Conservation (phyloP, 2,113 vertebrate species). For the Pteropus alecto region DNA sequence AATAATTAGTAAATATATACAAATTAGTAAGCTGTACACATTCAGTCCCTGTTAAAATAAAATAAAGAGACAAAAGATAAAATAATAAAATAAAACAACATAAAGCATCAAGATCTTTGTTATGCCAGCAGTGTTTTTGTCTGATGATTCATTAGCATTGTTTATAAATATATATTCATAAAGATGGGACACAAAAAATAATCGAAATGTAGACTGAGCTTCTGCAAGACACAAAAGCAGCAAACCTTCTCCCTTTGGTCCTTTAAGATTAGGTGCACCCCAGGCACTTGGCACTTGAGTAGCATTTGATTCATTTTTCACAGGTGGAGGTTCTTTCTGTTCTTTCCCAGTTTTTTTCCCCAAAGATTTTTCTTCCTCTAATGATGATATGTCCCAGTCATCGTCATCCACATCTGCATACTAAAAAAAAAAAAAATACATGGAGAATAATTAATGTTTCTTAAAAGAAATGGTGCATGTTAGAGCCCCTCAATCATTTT, state of each 20-base stretch:
- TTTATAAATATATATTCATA: background rate
- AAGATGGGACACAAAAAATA: background rate
- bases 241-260: constrained; percentile 86
- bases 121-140: background rate
- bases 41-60: background rate
- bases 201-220: background rate
- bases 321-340: constrained; percentile 59
- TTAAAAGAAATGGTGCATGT: background rate
- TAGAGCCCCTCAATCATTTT: background rate
- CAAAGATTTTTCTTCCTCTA: constrained; percentile 85
- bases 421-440: constrained; percentile 63
- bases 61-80: background rate
- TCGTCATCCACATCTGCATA: constrained; percentile 83
- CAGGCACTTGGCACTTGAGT: constrained; percentile 86
- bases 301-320: constrained; percentile 83
- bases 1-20: background rate
- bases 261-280: constrained; percentile 81
- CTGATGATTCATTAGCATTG: background rate
- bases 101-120: background rate
- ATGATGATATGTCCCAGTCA: constrained; percentile 89
- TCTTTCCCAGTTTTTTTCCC: constrained; percentile 70
- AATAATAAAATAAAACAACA: background rate
- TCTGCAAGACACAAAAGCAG: background rate
- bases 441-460: background rate
- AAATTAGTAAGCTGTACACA: background rate